Percentiles rank a stretch among this genome's conserved stretches.
phyloP scores from a whole-genome alignment of 2,888 invertebrate genomes.

The Muscina levida region DNA sequence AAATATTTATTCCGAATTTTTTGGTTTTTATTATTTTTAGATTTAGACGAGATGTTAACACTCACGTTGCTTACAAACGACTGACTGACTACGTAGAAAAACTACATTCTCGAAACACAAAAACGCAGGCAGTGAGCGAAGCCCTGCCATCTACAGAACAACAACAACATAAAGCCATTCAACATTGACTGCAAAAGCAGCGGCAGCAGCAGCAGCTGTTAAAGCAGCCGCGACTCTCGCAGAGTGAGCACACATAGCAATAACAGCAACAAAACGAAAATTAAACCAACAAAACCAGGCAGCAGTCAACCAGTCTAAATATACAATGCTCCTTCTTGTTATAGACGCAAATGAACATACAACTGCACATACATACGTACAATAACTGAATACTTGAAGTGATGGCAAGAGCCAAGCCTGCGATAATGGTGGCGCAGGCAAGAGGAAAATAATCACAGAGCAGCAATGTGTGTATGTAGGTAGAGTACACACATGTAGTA shows the following conservation, averaged over 20 bases:
- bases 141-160: background rate
- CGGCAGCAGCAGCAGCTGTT: slow-evolving; percentile 36
- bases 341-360: background rate
- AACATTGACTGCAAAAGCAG: slow-evolving; percentile 46
- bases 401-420: background rate
- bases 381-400: background rate
- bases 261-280: slow-evolving; percentile 27
- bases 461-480: slow-evolving; percentile 1
- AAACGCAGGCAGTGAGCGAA: slow-evolving; percentile 14
- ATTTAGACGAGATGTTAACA: slow-evolving; percentile 50
- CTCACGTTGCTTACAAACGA: slow-evolving; percentile 60
- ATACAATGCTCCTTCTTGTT: slow-evolving; percentile 27
- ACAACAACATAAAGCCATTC: too few species aligned
- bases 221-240: slow-evolving; percentile 13
- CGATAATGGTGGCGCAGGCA: slow-evolving; percentile 20
- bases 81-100: slow-evolving; percentile 56
- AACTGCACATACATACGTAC: slow-evolving; percentile 10
- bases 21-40: slow-evolving; percentile 21
- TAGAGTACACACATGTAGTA: background rate
- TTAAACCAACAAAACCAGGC: slow-evolving; percentile 45
- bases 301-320: slow-evolving; percentile 64
- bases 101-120: slow-evolving; percentile 35
- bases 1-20: slow-evolving; percentile 1
- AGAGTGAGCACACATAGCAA: slow-evolving; percentile 13
- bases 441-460: slow-evolving; percentile 31